Conservation (phyloP, 2,888 invertebrate genomes). For the Hybos culiciformis region DNA sequence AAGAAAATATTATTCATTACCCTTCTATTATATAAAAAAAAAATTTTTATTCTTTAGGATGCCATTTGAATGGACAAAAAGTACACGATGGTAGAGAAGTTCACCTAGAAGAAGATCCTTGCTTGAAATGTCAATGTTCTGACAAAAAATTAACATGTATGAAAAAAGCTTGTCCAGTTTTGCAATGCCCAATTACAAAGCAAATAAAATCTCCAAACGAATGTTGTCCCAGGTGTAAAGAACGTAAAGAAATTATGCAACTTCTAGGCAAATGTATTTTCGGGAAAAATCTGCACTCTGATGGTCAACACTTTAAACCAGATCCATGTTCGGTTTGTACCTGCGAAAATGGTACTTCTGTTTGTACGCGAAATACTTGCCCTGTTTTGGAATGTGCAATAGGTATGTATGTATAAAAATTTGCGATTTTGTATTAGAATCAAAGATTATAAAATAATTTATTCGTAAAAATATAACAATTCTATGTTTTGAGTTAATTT, state of each 20-base stretch:
- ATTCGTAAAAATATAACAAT: no score
- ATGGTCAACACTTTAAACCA: constrained; percentile 27
- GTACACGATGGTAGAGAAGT: constrained; percentile 71
- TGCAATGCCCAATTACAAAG: constrained; percentile 61
- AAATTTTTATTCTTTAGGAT: constrained; percentile 45
- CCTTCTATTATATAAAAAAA: no score
- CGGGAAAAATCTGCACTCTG: not conserved
- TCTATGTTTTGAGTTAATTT: no score
- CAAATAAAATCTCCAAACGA: constrained; percentile 61
- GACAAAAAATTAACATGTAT: constrained; percentile 58
- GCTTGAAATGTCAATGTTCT: constrained; percentile 69
- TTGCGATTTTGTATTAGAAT: no score
- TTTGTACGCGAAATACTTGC: constrained; percentile 69
- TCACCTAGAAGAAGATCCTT: constrained; percentile 70
- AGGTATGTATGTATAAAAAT: no score
- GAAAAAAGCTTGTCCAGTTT: constrained; percentile 76
- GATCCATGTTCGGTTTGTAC: constrained; percentile 77
- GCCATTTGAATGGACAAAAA: constrained; percentile 68
- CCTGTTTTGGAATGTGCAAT: constrained; percentile 76
- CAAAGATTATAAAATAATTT: no score
- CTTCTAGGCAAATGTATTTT: not conserved
- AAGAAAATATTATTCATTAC: constrained; percentile 7
- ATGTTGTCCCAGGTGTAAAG: constrained; percentile 50
- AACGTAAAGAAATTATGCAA: constrained; percentile 19
- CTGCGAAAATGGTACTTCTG: constrained; percentile 65